phyloP scores from a whole-genome alignment of 2,113 vertebrate genomes.

The Cettia cetti region DNA sequence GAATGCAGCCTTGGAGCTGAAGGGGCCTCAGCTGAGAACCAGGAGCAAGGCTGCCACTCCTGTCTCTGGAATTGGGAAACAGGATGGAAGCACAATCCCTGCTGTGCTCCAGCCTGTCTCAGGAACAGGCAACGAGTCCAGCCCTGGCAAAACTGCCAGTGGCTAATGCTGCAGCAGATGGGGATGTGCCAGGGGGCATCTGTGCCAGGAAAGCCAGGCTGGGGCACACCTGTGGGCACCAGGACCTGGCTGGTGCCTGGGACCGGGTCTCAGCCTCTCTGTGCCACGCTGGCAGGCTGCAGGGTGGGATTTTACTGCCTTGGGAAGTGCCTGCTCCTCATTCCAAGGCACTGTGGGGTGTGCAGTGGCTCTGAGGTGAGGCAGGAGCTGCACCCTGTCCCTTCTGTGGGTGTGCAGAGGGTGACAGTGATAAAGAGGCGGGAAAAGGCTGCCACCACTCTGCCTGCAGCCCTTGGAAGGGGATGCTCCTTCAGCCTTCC shows the following conservation, averaged over 20 bases:
- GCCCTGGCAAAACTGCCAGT: background rate
- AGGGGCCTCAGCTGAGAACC: background rate
- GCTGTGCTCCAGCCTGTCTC: background rate
- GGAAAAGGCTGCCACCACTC: rapidly evolving
- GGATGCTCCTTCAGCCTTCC: background rate
- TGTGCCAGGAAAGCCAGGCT: background rate
- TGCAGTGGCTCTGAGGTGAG: rapidly evolving
- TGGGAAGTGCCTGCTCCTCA: background rate
- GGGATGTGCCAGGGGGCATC: background rate
- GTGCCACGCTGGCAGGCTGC: background rate
- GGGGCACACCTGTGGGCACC: background rate
- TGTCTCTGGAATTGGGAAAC: background rate
- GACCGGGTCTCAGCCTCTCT: background rate
- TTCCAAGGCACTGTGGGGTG: rapidly evolving
- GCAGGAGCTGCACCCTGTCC: background rate
- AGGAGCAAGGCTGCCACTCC: background rate
- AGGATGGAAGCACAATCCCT: background rate
- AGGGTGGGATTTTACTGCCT: background rate
- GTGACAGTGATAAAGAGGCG: background rate
- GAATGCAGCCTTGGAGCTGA: background rate
- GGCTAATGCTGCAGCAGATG: background rate
- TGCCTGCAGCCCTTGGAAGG: rapidly evolving
- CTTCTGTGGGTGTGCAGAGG: background rate
- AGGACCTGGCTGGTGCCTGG: background rate
- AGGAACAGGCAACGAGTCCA: background rate